Percentiles rank a stretch among this genome's conserved stretches.
Conservation (phyloP, 2,888 invertebrate genomes). For the Cryptocheilus praepositus region DNA sequence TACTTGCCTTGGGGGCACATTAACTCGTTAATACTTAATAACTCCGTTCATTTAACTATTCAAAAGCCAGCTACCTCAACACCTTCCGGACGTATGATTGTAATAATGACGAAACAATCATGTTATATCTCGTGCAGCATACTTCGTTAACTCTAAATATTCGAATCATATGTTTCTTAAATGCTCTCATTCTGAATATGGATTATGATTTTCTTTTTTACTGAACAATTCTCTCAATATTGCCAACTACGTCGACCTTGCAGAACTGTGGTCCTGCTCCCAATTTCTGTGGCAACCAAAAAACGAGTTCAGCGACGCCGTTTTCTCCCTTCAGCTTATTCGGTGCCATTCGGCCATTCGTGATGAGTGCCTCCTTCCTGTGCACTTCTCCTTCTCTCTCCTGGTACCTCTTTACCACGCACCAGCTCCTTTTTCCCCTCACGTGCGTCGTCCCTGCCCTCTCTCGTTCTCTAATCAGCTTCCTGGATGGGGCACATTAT, state of each 20-base stretch:
- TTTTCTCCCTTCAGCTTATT: slow-evolving; percentile 54
- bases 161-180: no score
- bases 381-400: slow-evolving; percentile 45
- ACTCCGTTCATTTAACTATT: slow-evolving; percentile 13
- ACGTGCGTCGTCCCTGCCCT: slow-evolving; percentile 51
- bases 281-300: slow-evolving; percentile 23
- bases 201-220: no score
- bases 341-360: slow-evolving; percentile 58
- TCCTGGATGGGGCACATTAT: slow-evolving; percentile 71
- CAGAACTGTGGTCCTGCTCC: neutral
- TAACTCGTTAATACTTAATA: slow-evolving; percentile 18
- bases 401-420: neutral
- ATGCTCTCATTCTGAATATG: no score
- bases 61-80: neutral
- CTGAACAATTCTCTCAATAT: no score
- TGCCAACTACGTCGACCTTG: neutral
- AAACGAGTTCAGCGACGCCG: slow-evolving; percentile 15
- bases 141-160: no score
- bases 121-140: no score
- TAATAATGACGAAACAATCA: no score
- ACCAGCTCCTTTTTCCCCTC: slow-evolving; percentile 55
- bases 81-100: neutral
- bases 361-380: slow-evolving; percentile 71
- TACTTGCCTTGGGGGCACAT: slow-evolving; percentile 11
- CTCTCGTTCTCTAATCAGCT: slow-evolving; percentile 65